Evolutionary conservation across 2,113 vertebrate species (phyloP).

Genomic region (Muntiacus muntjak): DNA sequence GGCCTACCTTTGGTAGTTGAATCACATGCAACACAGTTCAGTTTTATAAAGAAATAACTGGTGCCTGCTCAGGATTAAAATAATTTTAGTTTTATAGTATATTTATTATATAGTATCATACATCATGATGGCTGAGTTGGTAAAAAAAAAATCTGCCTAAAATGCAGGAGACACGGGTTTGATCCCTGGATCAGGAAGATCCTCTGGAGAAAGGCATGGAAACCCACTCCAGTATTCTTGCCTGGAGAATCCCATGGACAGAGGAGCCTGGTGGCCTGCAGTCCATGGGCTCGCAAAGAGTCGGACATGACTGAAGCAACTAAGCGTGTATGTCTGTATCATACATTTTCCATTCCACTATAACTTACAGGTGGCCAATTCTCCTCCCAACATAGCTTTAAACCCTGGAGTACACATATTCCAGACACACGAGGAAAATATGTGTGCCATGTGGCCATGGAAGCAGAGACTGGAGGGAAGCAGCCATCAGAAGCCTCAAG

Average conservation of each 20-base stretch:
- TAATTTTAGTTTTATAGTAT: neutral
- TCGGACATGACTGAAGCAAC: neutral
- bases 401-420: accelerated
- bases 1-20: neutral
- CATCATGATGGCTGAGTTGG: neutral
- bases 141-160: neutral
- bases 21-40: neutral
- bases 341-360: neutral
- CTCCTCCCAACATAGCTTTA: neutral
- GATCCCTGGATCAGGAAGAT: neutral
- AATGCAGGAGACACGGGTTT: accelerated
- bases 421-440: neutral
- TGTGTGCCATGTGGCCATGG: accelerated
- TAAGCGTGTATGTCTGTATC: neutral
- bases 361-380: too few species aligned
- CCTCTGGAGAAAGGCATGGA: neutral
- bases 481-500: neutral
- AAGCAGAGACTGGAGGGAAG: neutral
- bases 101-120: neutral
- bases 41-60: neutral
- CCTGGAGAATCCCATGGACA: neutral
- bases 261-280: neutral
- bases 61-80: neutral
- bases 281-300: neutral
- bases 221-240: neutral